These are phyloP conservation scores for Parapristionchus giblindavisi DNA, from an alignment of 2,888 invertebrate genomes.

Conservation along the genomic window DNA sequence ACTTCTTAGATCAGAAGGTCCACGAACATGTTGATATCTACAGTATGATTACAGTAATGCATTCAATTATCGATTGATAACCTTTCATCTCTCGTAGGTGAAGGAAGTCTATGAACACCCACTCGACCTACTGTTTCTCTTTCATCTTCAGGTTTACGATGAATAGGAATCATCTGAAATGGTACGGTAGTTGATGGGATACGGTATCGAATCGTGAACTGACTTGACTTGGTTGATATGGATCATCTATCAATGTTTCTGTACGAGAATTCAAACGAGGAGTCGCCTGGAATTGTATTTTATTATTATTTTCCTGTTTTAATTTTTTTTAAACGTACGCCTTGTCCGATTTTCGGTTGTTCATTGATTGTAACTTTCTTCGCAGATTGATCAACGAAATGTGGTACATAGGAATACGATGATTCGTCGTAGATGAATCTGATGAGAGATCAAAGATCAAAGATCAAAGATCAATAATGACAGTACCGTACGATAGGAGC, in stretches of 20 bases:
- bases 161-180: neutral
- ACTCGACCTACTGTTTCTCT: conserved; percentile 8
- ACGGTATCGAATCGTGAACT: neutral
- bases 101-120: conserved; percentile 25
- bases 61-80: neutral
- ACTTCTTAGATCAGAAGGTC: conserved; percentile 5
- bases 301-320: no score
- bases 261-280: conserved; percentile 25
- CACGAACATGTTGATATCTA: conserved; percentile 21
- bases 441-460: neutral
- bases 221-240: neutral
- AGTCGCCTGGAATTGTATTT: no score
- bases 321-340: no score
- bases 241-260: conserved; percentile 33
- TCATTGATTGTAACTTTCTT: no score
- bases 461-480: neutral
- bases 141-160: neutral
- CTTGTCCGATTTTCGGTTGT: no score
- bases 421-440: conserved; percentile 34
- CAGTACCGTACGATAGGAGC: conserved; percentile 18
- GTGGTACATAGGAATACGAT: conserved; percentile 12
- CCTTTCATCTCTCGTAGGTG: conserved; percentile 32
- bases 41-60: neutral
- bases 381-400: conserved; percentile 17
- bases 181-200: neutral